Conservation (phyloP, 2,888 invertebrate genomes). For the Tetheella fluctuosa region DNA sequence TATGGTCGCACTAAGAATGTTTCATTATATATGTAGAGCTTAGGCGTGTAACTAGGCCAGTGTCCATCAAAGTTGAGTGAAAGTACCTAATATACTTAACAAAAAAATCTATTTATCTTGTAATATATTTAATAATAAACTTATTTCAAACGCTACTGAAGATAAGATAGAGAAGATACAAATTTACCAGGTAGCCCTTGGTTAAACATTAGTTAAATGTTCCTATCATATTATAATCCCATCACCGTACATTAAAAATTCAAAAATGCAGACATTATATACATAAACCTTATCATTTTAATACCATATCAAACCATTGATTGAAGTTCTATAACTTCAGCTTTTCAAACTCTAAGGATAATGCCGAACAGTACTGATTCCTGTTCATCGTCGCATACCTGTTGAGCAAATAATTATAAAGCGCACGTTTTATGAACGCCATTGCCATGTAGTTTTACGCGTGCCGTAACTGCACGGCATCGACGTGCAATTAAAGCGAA, state of each 20-base stretch:
- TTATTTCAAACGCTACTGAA: no score
- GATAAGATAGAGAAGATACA: no score
- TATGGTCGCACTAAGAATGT: constrained; percentile 5
- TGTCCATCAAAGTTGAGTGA: neutral
- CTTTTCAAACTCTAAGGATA: constrained; percentile 2
- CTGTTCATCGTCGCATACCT: constrained; percentile 41
- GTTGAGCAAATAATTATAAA: constrained; percentile 74
- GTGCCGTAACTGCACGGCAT: constrained; percentile 33
- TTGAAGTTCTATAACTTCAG: neutral
- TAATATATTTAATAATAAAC: no score
- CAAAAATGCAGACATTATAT: neutral
- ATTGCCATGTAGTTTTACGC: constrained; percentile 30
- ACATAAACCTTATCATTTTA: neutral
- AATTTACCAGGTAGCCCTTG: no score
- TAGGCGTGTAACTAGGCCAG: neutral
- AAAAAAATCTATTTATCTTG: no score
- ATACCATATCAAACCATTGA: neutral
- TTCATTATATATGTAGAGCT: neutral
- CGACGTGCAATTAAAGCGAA: constrained; percentile 39
- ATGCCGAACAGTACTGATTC: constrained; percentile 3
- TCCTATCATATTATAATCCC: no score
- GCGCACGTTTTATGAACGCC: constrained; percentile 29
- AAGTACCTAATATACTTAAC: neutral
- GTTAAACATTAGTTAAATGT: neutral
- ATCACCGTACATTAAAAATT: neutral